Base-by-base conservation (phyloP, 2,888 invertebrate species). In the Dryobotodes eremita region DNA sequence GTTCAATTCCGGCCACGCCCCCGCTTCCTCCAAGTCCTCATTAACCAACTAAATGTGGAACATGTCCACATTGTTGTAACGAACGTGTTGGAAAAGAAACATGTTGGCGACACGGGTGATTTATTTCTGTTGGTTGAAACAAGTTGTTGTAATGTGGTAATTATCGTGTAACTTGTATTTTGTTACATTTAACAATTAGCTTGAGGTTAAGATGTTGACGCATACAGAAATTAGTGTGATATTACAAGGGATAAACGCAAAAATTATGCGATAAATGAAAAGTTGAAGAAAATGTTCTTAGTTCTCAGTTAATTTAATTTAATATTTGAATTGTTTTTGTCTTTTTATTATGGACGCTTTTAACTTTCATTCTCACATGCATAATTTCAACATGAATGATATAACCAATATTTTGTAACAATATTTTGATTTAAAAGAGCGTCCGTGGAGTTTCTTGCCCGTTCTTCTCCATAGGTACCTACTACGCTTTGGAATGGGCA, bases 1-100 rank as follows among this genome's bases (percentile, higher is more conserved):
- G 94, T 93, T 92, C 90, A 83, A 89, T 91, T 89, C 90, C 90
- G 89, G 90, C 90, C 90, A 92, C 91, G 91, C 92, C 93, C 90
- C 83, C 87, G 80, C 85, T 91, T 92, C 91, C 92, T 91, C 71
- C 82, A 71, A 87, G 85, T 85, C 86, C 91, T 92, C 92, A 93
- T 94, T 94, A 93, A 91, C 86, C 74, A 62, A 84, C 92, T 92
- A 93, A 91, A 93, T 90, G 89, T 88, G 88, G 89, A 90, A 88
- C 77, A 76, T 77, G 79, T 83, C 77, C 68, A 83, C 74, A 77
- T 71, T 83, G 88, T 73, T 81, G 83, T 81, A 80, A 66, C 61
- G 31, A 79, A 80, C 79, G 68, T 80, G 82, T 82, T 83, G 69
- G 72, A 83, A 80, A 71, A 72, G 80, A 77, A 86, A 81, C 77